Evolutionary conservation across 2,797 vertebrate species (phyloP).

Genomic region (Peromyscus melanophrys): DNA sequence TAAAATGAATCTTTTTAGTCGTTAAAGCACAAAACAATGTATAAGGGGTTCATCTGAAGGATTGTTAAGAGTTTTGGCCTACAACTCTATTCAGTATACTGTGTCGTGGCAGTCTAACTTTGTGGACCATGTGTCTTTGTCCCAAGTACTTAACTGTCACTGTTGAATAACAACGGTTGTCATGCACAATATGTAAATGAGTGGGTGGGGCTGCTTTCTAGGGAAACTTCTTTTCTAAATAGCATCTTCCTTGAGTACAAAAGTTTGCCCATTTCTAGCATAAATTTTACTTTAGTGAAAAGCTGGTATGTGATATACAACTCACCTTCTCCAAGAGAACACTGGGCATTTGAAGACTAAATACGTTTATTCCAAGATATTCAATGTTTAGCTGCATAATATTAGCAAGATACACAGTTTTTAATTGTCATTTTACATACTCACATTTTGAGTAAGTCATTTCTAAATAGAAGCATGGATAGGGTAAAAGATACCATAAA

Average conservation of each 20-base stretch:
- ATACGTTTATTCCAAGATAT: background rate
- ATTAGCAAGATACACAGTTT: background rate
- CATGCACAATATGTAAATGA: background rate
- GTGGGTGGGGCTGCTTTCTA: background rate
- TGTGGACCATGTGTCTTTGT: background rate
- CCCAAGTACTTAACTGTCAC: background rate
- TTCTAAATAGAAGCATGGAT: background rate
- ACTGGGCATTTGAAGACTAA: background rate
- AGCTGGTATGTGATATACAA: background rate
- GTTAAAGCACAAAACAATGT: background rate
- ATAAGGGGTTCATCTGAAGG: background rate
- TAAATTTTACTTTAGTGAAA: background rate
- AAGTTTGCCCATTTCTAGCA: background rate
- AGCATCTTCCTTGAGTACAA: background rate
- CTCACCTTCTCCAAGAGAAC: background rate
- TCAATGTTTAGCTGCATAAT: background rate
- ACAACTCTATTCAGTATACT: too few species aligned
- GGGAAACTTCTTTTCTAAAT: background rate
- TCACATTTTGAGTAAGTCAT: background rate
- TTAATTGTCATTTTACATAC: background rate
- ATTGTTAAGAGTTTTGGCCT: background rate
- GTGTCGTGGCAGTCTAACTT: background rate
- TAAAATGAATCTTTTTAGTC: background rate
- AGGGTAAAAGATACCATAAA: background rate
- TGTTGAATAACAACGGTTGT: background rate